Evolutionary conservation across 2,888 invertebrate genomes (phyloP).

Genomic region (Epirrita christyi): DNA sequence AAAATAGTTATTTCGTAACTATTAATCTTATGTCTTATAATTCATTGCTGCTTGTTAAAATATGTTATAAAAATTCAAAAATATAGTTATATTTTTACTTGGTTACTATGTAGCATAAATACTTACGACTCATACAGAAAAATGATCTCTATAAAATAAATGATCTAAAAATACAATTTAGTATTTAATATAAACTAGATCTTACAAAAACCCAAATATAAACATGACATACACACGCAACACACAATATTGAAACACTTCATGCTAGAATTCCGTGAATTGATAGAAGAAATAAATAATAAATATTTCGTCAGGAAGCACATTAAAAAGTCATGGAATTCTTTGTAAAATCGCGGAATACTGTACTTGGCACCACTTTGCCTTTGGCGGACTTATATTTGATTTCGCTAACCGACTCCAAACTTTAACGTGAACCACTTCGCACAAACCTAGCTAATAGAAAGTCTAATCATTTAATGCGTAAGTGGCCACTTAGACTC

Average conservation of each 20-base stretch:
- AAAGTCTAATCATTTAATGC: too few species aligned
- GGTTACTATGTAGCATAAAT: conserved; percentile 10
- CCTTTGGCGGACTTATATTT: too few species aligned
- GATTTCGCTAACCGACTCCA: too few species aligned
- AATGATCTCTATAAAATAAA: conserved; percentile 40
- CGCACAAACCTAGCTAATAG: too few species aligned
- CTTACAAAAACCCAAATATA: too few species aligned
- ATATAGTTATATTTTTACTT: conserved; percentile 14
- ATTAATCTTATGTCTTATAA: conserved; percentile 3
- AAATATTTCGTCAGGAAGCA: not conserved
- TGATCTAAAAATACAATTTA: conserved; percentile 10
- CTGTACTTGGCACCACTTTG: not conserved
- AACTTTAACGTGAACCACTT: too few species aligned
- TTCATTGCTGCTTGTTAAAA: conserved; percentile 18
- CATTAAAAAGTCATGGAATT: not conserved
- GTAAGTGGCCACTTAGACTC: too few species aligned
- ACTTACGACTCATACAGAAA: conserved; percentile 28
- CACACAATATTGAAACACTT: not conserved
- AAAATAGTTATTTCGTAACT: not conserved
- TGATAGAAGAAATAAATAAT: not conserved
- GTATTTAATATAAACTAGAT: conserved; percentile 5
- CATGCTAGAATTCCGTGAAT: too few species aligned
- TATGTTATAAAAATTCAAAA: not conserved
- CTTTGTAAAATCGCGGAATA: not conserved
- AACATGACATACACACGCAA: not conserved